phyloP scores from a whole-genome alignment of 2,888 invertebrate genomes.

The Cotesia congregata region DNA sequence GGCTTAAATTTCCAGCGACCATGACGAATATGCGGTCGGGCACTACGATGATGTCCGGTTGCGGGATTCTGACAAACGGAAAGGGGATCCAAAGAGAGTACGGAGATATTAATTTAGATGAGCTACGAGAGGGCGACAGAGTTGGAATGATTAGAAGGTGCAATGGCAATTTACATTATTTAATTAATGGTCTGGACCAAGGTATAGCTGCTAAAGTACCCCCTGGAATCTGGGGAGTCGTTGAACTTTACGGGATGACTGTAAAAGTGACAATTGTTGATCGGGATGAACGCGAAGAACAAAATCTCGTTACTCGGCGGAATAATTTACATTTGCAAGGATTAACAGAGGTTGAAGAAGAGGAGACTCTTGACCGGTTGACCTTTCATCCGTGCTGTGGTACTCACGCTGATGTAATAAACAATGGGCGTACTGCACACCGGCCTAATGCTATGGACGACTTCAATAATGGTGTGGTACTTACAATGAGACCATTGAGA shows the following conservation, averaged over 20 bases:
- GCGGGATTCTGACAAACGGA: constrained; percentile 95
- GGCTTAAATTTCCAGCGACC: constrained; percentile 93
- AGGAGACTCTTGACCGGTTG: constrained; percentile 76
- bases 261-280: constrained; percentile 91
- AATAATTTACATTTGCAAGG: constrained; percentile 75
- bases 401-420: constrained; percentile 92
- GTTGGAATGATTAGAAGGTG: constrained; percentile 92
- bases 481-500: constrained; percentile 87
- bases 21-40: constrained; percentile 95
- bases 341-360: constrained; percentile 62
- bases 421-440: constrained; percentile 90
- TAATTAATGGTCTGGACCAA: constrained; percentile 93
- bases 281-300: constrained; percentile 82
- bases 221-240: constrained; percentile 90
- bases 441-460: constrained; percentile 93
- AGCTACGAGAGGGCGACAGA: constrained; percentile 90
- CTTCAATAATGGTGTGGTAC: constrained; percentile 94
- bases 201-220: constrained; percentile 90
- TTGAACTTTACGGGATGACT: constrained; percentile 96
- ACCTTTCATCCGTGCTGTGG: constrained; percentile 94
- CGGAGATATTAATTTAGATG: constrained; percentile 93
- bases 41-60: constrained; percentile 97
- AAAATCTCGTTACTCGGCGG: constrained; percentile 80
- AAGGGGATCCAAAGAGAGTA: constrained; percentile 94
- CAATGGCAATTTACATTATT: constrained; percentile 90